These are phyloP conservation scores for Octomys mimax DNA, from an alignment of 2,797 vertebrate genomes.

Conservation along the genomic window DNA sequence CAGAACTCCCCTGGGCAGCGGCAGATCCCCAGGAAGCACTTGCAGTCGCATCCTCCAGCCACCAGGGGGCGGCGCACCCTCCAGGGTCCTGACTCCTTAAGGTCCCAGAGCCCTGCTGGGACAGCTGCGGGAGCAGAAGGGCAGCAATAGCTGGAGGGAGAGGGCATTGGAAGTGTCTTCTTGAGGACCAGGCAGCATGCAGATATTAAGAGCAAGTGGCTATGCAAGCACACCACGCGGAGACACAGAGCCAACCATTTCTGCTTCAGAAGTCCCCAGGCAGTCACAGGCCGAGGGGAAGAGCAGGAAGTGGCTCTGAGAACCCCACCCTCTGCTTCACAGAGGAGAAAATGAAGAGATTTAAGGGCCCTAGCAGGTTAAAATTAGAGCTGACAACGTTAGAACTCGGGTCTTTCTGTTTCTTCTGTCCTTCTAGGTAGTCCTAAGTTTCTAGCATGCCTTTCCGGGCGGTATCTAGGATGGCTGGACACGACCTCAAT, in stretches of 20 bases:
- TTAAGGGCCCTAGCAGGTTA: conserved; percentile 2
- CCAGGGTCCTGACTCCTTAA: background rate
- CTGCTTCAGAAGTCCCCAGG: background rate
- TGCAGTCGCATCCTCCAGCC: conserved; percentile 2
- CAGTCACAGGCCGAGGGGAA: background rate
- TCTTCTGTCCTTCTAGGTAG: background rate
- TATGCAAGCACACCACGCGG: background rate
- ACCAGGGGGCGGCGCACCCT: conserved; percentile 62
- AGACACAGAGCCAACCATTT: background rate
- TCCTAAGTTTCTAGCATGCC: background rate
- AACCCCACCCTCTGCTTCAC: conserved; percentile 47
- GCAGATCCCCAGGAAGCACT: background rate
- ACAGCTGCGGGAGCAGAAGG: background rate
- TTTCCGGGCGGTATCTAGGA: background rate
- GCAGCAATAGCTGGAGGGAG: background rate
- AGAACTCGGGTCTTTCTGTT: background rate
- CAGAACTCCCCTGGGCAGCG: background rate
- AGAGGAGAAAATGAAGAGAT: background rate
- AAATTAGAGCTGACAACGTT: conserved; percentile 9
- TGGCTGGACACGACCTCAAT: background rate
- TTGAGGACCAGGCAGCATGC: background rate
- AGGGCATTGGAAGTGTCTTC: background rate
- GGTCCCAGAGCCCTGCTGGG: background rate
- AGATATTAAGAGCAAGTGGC: background rate
- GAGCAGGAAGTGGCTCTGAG: conserved; percentile 76